Percentiles rank a stretch among this genome's conserved stretches.
phyloP scores from a whole-genome alignment of 2,797 vertebrate genomes.

The Pipistrellus pygmaeus region DNA sequence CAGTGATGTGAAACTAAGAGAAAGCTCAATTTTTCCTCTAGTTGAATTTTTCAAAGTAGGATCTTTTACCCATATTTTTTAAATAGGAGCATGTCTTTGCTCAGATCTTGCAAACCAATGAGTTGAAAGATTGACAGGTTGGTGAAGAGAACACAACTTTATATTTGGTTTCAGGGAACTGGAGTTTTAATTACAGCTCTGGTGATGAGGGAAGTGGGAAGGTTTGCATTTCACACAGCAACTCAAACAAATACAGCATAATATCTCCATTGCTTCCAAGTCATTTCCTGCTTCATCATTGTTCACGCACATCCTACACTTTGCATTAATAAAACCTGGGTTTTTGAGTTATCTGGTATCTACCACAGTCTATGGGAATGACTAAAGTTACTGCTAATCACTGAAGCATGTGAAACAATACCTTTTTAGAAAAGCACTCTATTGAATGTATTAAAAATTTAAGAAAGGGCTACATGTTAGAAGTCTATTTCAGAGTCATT shows the following conservation, averaged over 20 bases:
- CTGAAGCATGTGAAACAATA: not conserved
- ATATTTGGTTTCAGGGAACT: conserved; percentile 62
- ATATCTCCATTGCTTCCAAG: conserved; percentile 43
- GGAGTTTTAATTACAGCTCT: conserved; percentile 76
- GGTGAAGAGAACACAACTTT: conserved; percentile 68
- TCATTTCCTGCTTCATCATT: conserved; percentile 70
- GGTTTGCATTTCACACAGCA: conserved; percentile 66
- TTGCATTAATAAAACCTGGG: conserved; percentile 43
- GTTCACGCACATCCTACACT: not conserved
- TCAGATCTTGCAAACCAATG: conserved; percentile 69
- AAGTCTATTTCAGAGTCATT: conserved; percentile 59
- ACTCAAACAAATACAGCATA: conserved; percentile 72
- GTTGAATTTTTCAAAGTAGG: conserved; percentile 92
- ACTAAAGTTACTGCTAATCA: conserved; percentile 56
- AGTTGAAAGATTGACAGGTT: conserved; percentile 77
- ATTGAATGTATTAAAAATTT: conserved; percentile 46
- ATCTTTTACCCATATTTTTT: conserved; percentile 73
- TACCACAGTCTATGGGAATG: conserved; percentile 42
- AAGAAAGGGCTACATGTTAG: conserved; percentile 3
- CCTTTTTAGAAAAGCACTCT: conserved; percentile 32
- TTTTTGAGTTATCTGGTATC: conserved; percentile 57
- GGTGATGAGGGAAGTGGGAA: conserved; percentile 72
- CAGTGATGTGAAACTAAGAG: conserved; percentile 78
- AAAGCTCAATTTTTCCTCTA: conserved; percentile 90
- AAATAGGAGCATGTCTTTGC: conserved; percentile 72